phyloP scores from a whole-genome alignment of 2,888 invertebrate species.

The Yponomeuta cagnagella region DNA sequence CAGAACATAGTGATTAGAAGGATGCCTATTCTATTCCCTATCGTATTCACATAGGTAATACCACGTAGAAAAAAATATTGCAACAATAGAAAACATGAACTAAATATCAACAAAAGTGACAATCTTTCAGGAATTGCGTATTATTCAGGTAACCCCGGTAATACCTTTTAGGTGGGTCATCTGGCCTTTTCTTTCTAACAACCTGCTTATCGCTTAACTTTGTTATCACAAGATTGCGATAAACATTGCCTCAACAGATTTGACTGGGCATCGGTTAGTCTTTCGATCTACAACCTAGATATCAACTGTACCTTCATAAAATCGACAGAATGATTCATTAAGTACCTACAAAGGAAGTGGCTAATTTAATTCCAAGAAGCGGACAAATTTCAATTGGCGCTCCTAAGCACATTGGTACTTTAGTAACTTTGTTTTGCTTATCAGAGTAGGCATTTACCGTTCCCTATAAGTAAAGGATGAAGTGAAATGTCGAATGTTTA shows the following conservation, averaged over 20 bases:
- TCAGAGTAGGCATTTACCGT: constrained; percentile 17
- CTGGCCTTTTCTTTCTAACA: not conserved
- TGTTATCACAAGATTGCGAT: not conserved
- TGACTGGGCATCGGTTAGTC: too few relatives aligned
- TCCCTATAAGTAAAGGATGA: constrained; percentile 24
- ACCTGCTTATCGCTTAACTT: not conserved
- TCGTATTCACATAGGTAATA: too few relatives aligned
- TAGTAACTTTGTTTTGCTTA: not conserved
- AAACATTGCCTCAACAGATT: too few relatives aligned
- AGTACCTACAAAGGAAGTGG: not conserved
- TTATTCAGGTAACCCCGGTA: not conserved
- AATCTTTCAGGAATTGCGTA: too few relatives aligned
- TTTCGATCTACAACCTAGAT: too few relatives aligned
- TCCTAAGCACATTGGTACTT: not conserved
- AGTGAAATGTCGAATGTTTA: constrained; percentile 56
- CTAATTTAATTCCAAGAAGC: not conserved
- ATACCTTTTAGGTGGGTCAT: not conserved
- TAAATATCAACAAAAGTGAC: too few relatives aligned
- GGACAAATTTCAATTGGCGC: not conserved
- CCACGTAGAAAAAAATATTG: too few relatives aligned
- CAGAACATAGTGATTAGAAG: too few relatives aligned
- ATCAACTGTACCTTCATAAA: too few relatives aligned
- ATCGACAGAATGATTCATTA: too few relatives aligned
- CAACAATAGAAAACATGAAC: too few relatives aligned
- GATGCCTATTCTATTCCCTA: too few relatives aligned